phyloP scores from a whole-genome alignment of 2,113 vertebrate species.

The Burhinus bistriatus region DNA sequence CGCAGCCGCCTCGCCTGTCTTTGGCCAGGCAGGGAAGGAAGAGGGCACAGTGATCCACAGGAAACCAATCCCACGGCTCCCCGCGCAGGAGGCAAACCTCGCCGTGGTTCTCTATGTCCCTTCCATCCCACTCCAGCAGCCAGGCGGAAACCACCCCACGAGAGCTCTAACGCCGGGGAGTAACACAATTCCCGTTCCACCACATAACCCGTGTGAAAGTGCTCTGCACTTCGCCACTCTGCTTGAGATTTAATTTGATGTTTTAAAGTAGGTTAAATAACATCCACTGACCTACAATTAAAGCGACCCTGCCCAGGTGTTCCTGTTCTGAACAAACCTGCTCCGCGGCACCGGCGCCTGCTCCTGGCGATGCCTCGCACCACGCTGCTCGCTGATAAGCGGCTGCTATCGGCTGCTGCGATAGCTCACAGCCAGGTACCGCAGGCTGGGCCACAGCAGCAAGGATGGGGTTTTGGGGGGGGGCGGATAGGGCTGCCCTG shows the following conservation, averaged over 20 bases:
- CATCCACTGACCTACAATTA: conserved; percentile 63
- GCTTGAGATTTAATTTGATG: not conserved
- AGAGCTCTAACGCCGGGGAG: too few species aligned
- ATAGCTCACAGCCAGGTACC: not conserved
- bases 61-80: too few species aligned
- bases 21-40: too few species aligned
- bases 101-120: too few species aligned
- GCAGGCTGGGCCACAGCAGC: not conserved
- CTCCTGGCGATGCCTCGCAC: conserved; percentile 4
- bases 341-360: not conserved
- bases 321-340: conserved; percentile 63
- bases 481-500: not conserved
- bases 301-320: conserved; percentile 38
- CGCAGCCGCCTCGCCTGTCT: too few species aligned
- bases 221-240: fast-evolving
- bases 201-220: not conserved
- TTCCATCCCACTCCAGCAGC: too few species aligned
- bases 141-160: too few species aligned
- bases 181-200: not conserved
- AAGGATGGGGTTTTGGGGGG: not conserved
- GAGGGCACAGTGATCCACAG: too few species aligned
- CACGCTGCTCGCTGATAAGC: not conserved
- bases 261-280: conserved; percentile 41
- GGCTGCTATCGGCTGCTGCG: not conserved
- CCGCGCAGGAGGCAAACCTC: too few species aligned